Evolutionary conservation across 2,797 vertebrate genomes (phyloP), one percentile per base, ranked within the genome.

Genomic region (Amphiprion clarkii): DNA sequence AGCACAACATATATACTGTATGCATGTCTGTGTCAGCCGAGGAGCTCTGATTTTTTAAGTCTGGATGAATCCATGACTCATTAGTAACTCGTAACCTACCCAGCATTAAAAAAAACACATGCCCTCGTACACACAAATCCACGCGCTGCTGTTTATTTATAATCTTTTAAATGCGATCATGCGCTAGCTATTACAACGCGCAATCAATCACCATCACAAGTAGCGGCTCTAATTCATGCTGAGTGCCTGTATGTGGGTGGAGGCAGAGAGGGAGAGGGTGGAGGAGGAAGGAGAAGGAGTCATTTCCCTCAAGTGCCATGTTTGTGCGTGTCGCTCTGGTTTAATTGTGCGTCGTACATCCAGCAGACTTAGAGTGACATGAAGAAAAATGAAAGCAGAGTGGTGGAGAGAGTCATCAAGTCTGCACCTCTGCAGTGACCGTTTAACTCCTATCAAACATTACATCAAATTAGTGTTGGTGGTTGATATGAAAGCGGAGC

Each of bases 151-250:
- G 36, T 75, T 70, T 78, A 76, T 87, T 69, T 74, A 59, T 72
- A 67, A 78, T 79, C 66, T 59, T 49, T 70, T 79, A 25, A 79
- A 78, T 74, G 60, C n/a, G 6, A 76, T 81, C 68, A 83, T 74
- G 71, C 67, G 65, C 49, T 9, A 2, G 46, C 68, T 82, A 42
- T 85, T 82, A 82, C 39, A 2, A 80, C 78, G 82, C 56, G 76
- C 64, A 71, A 56, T 90, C 82, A 67, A 64, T 82, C 78, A 76
- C 69, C 69, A 76, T 85, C 64, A 68, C 70, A 69, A 60, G 62
- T 23, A 58, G 19, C 4, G n/a, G 46, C 54, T 40, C 61, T 84
- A 78, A 82, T 87, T 81, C 83, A 87, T 82, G 78, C 68, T 71
- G 74, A 73, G 67, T 68, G 82, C 53, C 19, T 57, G 57, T 59